Evolutionary conservation across 2,888 invertebrate species (phyloP).

Genomic region (Sycophila texana): DNA sequence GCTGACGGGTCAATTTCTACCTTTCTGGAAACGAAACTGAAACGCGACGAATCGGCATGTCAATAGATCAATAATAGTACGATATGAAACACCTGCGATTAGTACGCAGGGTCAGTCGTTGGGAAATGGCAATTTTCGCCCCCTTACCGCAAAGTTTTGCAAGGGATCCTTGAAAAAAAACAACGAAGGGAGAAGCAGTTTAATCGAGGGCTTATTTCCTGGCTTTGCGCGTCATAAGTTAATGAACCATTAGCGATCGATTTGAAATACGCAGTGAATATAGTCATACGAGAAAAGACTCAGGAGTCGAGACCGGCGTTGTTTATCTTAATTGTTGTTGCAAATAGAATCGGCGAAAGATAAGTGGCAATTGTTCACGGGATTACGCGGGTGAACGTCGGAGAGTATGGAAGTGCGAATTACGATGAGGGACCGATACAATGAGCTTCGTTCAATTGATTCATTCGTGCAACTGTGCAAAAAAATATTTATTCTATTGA

Average conservation of each 20-base stretch:
- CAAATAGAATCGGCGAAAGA: slow-evolving; percentile 22
- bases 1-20: slow-evolving; percentile 19
- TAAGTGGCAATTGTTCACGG: background rate
- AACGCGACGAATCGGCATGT: background rate
- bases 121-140: slow-evolving; percentile 7
- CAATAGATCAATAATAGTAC: background rate
- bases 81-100: slow-evolving; percentile 6
- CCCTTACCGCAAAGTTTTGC: background rate
- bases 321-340: slow-evolving; percentile 46
- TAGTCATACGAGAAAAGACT: slow-evolving; percentile 10
- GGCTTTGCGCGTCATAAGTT: background rate
- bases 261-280: slow-evolving; percentile 19
- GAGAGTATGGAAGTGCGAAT: background rate
- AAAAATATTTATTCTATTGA: background rate
- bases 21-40: background rate
- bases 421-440: background rate
- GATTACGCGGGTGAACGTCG: background rate
- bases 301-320: slow-evolving; percentile 22
- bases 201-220: background rate
- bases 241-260: slow-evolving; percentile 38
- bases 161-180: slow-evolving; percentile 38
- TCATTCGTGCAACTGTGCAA: background rate
- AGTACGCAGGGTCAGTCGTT: slow-evolving; percentile 33
- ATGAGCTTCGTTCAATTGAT: background rate
- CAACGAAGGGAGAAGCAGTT: background rate